phyloP scores from a whole-genome alignment of 2,797 vertebrate species.

The Urocyon cinereoargenteus region DNA sequence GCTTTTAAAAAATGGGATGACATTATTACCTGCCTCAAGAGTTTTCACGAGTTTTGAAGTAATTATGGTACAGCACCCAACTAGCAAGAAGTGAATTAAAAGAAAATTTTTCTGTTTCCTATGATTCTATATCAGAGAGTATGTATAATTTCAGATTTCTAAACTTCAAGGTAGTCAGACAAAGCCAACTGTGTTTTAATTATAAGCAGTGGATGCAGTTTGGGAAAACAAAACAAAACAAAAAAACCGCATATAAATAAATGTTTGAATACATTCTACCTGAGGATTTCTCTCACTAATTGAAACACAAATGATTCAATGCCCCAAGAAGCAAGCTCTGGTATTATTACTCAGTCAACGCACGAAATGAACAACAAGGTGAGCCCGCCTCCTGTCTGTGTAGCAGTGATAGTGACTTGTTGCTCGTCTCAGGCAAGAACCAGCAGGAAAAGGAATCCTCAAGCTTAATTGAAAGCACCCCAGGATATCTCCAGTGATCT shows the following conservation, averaged over 20 bases:
- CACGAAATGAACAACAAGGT: neutral
- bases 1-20: neutral
- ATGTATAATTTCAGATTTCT: neutral
- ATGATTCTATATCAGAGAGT: neutral
- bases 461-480: neutral
- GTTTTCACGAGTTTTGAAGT: neutral
- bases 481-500: neutral
- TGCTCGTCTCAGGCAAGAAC: neutral
- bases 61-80: neutral
- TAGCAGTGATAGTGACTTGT: neutral
- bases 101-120: neutral
- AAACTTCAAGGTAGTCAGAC: neutral
- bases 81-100: neutral
- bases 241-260: neutral
- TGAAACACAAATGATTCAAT: conserved; percentile 21
- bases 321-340: neutral
- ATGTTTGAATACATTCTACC: neutral
- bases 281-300: conserved; percentile 24
- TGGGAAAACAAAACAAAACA: neutral
- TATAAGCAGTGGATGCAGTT: neutral
- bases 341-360: neutral
- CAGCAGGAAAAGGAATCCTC: neutral
- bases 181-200: neutral
- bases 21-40: neutral
- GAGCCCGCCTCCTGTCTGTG: neutral